Base-by-base conservation (phyloP, 2,113 vertebrate genomes). In the Gymnarchus niloticus region DNA sequence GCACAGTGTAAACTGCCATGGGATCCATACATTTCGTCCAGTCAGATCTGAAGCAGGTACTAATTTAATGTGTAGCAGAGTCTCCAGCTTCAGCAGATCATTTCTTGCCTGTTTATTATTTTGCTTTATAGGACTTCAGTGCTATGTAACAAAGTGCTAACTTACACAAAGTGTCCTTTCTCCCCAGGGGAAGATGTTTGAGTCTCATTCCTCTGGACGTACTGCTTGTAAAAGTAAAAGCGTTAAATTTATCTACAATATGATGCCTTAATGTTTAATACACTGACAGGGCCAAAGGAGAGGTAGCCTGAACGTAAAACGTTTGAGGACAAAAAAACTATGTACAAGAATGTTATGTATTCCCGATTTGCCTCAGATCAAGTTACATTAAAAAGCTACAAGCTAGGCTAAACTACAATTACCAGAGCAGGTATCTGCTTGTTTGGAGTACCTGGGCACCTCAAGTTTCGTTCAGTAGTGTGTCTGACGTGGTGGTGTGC, bases 351-450 rank as follows among this genome's bases (percentile, higher is more conserved):
- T 73, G 65, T 19, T 41, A 78, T 56, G 69, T 81, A 48, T 1
- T 48, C 80, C 41, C 37, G 25, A 81, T 88, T 87, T 77, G 48
- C 83, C 56, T 44, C 54, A 23, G 48, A 83, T 80, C 73, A 86
- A 41, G 54, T 14, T 83, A 12, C 84, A 89, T 85, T 87, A 88
- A 83, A 83, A 49, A 48, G 76, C 37, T 61, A 33, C 41, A 65
- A 65, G 8, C 17, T 85, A 59, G 85, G 86, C 33, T 73, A 73
- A 73, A 41, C 88, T 86, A 56, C 88, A 89, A 89, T 90, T 89
- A 90, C 76, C 84, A 54, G 78, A 49, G 41, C 89, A 89, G 88
- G 88, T 87, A 85, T 84, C 56, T 80, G 84, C 88, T 87, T 44
- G 89, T 88, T 86, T 83, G 23, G 61, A 78, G 83, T 65, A 5